Conservation (phyloP, 2,797 vertebrate species). For the Chrosomus eos region DNA sequence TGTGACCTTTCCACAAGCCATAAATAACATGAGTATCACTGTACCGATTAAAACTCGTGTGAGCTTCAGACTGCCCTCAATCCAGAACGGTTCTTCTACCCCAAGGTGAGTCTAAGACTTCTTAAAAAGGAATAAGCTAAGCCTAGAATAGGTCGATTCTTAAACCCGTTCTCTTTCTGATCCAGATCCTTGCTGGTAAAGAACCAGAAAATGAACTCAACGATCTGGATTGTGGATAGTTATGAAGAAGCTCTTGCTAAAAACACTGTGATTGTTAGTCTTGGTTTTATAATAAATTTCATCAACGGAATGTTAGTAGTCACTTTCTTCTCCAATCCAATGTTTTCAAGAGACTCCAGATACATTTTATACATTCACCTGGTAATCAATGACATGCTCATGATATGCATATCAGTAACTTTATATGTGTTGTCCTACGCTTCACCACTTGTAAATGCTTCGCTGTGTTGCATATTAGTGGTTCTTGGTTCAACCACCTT, state of each 20-base stretch:
- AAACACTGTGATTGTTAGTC: slow-evolving; percentile 72
- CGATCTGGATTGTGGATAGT: slow-evolving; percentile 19
- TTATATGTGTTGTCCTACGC: slow-evolving; percentile 64
- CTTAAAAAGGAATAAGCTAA: not conserved
- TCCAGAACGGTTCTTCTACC: not conserved
- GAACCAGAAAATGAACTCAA: slow-evolving; percentile 18
- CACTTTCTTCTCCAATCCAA: slow-evolving; percentile 64
- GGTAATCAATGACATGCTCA: slow-evolving; percentile 73
- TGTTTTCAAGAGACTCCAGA: slow-evolving; percentile 64
- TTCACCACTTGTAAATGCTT: slow-evolving; percentile 57
- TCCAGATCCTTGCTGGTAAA: slow-evolving; percentile 50
- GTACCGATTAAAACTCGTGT: not conserved
- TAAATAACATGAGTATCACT: not conserved
- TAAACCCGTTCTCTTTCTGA: not conserved
- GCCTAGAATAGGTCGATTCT: not conserved
- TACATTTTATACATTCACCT: slow-evolving; percentile 76
- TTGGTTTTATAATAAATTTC: slow-evolving; percentile 72
- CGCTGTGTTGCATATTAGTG: slow-evolving; percentile 63
- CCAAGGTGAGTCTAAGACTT: not conserved
- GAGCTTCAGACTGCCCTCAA: not conserved
- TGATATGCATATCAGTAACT: slow-evolving; percentile 59
- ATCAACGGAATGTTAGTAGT: slow-evolving; percentile 72
- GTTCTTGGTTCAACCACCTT: slow-evolving; percentile 63
- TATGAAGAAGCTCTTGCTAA: slow-evolving; percentile 71
- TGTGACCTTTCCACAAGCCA: not conserved